A percentile compares a stretch with the other conserved stretches of the same genome.
phyloP scores from a whole-genome alignment of 2,888 invertebrate genomes.

The Drosophila tanythrix region DNA sequence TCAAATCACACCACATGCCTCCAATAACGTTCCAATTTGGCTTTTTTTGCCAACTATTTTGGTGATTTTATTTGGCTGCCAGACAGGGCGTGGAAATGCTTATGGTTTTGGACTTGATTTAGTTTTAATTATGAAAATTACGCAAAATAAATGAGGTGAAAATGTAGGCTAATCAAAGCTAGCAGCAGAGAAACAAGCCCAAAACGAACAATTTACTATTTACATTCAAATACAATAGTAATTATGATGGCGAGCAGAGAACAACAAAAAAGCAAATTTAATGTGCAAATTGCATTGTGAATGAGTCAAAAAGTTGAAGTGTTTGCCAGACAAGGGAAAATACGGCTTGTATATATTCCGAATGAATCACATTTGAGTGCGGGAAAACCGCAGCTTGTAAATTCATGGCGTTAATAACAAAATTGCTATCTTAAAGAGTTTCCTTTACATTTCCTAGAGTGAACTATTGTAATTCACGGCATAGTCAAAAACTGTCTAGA shows the following conservation, averaged over 20 bases:
- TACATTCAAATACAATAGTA: neutral
- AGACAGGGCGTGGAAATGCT: slow-evolving; percentile 41
- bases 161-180: slow-evolving; percentile 42
- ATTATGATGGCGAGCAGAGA: slow-evolving; percentile 31
- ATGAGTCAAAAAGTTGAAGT: slow-evolving; percentile 1
- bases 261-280: slow-evolving; percentile 3
- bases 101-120: slow-evolving; percentile 72
- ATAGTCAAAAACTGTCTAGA: neutral
- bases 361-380: neutral
- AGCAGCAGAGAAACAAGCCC: slow-evolving; percentile 12
- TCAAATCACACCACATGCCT: neutral
- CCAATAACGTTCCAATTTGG: neutral
- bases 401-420: neutral
- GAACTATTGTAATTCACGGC: neutral
- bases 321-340: slow-evolving; percentile 2
- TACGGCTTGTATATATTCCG: neutral
- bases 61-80: slow-evolving; percentile 11
- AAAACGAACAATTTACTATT: slow-evolving; percentile 8
- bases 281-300: neutral
- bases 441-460: too few relatives aligned
- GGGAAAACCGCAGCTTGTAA: neutral
- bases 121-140: slow-evolving; percentile 65
- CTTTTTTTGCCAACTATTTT: slow-evolving; percentile 31
- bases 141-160: slow-evolving; percentile 48
- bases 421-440: neutral